Conservation (phyloP, 2,113 vertebrate species). For the Archilochus colubris region DNA sequence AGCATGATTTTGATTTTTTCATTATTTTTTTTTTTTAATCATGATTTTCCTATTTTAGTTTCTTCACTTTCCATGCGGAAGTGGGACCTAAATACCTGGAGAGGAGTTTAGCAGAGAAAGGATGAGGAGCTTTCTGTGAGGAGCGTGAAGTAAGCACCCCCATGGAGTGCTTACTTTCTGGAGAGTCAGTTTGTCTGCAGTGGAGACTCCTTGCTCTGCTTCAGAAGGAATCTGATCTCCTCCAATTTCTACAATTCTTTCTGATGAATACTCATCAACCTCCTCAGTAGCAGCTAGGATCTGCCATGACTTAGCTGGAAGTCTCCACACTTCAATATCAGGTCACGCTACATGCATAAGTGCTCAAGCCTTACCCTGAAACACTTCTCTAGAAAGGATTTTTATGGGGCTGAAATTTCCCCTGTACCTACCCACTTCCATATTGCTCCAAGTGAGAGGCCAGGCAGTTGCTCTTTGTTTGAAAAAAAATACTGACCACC, state of each 20-base stretch:
- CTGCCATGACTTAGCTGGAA: neutral
- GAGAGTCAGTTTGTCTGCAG: neutral
- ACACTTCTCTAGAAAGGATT: neutral
- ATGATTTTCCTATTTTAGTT: neutral
- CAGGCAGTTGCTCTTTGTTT: neutral
- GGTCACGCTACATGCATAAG: fast-evolving
- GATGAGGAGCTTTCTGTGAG: neutral
- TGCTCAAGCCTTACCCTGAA: neutral
- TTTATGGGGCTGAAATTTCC: neutral
- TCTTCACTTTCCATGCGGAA: neutral
- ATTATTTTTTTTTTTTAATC: neutral
- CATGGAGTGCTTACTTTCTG: fast-evolving
- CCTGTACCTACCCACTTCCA: neutral
- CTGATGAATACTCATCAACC: neutral
- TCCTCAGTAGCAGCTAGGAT: neutral
- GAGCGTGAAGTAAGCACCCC: neutral
- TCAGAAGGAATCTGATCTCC: neutral
- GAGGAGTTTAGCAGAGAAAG: neutral
- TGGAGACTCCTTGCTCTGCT: neutral
- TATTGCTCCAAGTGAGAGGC: neutral
- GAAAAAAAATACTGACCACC: neutral
- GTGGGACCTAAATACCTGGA: neutral
- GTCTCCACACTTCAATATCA: neutral
- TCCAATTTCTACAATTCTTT: fast-evolving
- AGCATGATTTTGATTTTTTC: neutral